Percentiles rank a stretch among this genome's conserved stretches.
Evolutionary conservation across 2,797 vertebrate genomes (phyloP).

Genomic region (Allobates femoralis): DNA sequence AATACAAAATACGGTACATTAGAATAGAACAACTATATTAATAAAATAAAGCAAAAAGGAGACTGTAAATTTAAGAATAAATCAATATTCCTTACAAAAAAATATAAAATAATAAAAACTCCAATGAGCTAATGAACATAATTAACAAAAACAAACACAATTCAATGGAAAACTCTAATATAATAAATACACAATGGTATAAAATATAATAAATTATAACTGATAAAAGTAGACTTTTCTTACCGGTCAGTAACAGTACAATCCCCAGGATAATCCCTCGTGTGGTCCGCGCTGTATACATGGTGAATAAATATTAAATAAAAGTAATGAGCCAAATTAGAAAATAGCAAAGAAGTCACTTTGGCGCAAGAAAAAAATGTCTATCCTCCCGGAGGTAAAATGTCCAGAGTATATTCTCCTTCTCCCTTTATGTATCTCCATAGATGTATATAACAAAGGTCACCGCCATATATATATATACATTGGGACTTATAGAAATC

Average conservation of each 20-base stretch:
- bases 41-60: too few relatives aligned
- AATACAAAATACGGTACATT: too few relatives aligned
- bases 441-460: too few relatives aligned
- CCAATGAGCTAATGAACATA: too few relatives aligned
- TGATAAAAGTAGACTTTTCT: background rate
- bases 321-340: background rate
- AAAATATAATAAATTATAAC: background rate
- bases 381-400: background rate
- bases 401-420: background rate
- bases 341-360: background rate
- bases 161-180: background rate
- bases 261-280: slow-evolving; percentile 22
- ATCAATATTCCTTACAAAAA: too few relatives aligned
- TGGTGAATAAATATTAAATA: slow-evolving; percentile 42
- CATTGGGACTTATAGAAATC: background rate
- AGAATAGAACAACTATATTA: too few relatives aligned
- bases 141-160: too few relatives aligned
- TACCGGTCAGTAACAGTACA: slow-evolving; percentile 8
- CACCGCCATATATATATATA: slow-evolving; percentile 10
- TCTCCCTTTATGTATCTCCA: background rate
- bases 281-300: background rate
- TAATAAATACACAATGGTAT: background rate
- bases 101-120: too few relatives aligned
- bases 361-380: background rate
- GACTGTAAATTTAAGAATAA: too few relatives aligned